phyloP scores from a whole-genome alignment of 2,797 vertebrate species.

The Oreonectes daqikongensis region DNA sequence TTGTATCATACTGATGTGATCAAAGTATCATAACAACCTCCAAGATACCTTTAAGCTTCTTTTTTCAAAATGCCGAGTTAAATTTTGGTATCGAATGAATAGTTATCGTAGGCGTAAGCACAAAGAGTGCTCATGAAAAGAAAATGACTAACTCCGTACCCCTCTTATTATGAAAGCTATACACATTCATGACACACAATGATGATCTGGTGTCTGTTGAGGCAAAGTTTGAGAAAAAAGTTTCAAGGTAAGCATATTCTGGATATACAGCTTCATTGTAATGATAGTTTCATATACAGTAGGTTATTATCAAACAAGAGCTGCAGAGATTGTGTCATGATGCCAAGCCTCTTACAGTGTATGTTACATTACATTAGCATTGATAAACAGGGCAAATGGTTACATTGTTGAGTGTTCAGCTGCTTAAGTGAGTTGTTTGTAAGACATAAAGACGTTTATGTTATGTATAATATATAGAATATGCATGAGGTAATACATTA shows the following conservation, averaged over 20 bases:
- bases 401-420: too few relatives aligned
- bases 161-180: constrained; percentile 9
- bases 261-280: not conserved
- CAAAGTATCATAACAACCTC: not conserved
- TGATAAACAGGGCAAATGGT: too few relatives aligned
- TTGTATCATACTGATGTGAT: too few relatives aligned
- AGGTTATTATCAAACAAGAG: not conserved
- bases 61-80: not conserved
- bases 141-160: constrained; percentile 22
- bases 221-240: not conserved
- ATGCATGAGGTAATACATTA: not conserved
- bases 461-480: too few relatives aligned
- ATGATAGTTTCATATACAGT: not conserved
- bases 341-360: not conserved
- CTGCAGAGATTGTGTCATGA: not conserved
- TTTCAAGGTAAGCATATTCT: not conserved
- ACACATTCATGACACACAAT: constrained; percentile 15
- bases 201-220: constrained; percentile 14
- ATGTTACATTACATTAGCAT: too few relatives aligned
- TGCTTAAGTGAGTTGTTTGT: too few relatives aligned
- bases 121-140: constrained; percentile 14
- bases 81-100: constrained; percentile 30
- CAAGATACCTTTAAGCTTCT: constrained; percentile 4
- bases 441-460: not conserved
- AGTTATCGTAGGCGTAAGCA: constrained; percentile 17